These are phyloP conservation scores for Odontamblyopus lacepedii DNA, from an alignment of 2,797 vertebrate species.

Conservation along the genomic window DNA sequence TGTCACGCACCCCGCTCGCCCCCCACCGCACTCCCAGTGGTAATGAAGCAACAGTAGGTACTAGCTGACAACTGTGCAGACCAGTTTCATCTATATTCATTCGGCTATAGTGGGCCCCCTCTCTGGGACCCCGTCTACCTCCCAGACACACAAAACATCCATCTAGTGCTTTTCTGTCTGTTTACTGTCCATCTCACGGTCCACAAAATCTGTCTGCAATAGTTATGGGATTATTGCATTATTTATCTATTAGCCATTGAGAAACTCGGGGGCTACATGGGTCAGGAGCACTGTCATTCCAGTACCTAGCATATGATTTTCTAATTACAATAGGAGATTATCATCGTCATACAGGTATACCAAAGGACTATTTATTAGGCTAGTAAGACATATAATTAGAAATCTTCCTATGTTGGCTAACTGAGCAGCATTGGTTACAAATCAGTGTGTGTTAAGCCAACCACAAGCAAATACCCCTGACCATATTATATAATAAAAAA, in stretches of 20 bases:
- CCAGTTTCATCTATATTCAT: conserved; percentile 68
- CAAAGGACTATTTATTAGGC: not conserved
- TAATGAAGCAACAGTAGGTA: conserved; percentile 72
- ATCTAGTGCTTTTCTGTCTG: conserved; percentile 20
- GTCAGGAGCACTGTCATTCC: not conserved
- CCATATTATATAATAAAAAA: not conserved
- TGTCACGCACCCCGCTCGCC: conserved; percentile 49
- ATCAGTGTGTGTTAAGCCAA: not conserved
- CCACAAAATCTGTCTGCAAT: conserved; percentile 7
- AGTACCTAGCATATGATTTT: not conserved
- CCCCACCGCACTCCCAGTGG: conserved; percentile 53
- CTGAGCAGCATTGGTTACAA: too few relatives aligned
- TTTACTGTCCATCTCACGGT: conserved; percentile 24
- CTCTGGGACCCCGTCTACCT: conserved; percentile 48
- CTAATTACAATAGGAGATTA: not conserved
- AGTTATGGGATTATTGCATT: conserved; percentile 1
- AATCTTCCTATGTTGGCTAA: not conserved
- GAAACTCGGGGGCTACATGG: not conserved
- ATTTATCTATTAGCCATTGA: conserved; percentile 8
- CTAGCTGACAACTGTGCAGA: conserved; percentile 64
- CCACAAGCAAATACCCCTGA: not conserved
- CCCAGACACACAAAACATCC: conserved; percentile 53
- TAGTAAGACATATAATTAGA: not conserved
- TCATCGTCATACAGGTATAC: too few relatives aligned
- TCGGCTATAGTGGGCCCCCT: conserved; percentile 52